phyloP scores from a whole-genome alignment of 2,797 vertebrate genomes.

The Picus viridis region DNA sequence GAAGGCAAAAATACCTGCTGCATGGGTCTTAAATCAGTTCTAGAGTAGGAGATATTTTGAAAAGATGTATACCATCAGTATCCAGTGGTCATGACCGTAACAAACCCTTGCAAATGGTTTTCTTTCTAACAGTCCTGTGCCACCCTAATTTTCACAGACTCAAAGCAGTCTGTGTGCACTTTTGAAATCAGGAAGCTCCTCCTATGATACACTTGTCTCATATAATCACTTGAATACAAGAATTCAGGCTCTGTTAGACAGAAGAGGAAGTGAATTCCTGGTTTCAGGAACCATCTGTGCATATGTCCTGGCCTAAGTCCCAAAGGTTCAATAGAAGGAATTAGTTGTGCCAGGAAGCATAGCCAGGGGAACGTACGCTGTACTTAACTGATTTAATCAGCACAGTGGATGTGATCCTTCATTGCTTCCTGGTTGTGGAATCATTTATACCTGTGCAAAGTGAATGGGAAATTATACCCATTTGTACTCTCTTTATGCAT shows the following conservation, averaged over 20 bases:
- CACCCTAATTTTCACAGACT: background rate
- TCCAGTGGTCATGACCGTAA: background rate
- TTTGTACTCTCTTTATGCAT: constrained; percentile 27
- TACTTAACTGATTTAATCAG: constrained; percentile 36
- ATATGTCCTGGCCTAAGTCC: background rate
- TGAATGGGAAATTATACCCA: constrained; percentile 28
- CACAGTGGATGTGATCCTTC: constrained; percentile 46
- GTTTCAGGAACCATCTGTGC: constrained; percentile 2
- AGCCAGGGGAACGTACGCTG: background rate
- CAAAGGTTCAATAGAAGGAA: constrained; percentile 12
- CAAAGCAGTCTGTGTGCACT: background rate
- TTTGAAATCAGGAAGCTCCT: background rate
- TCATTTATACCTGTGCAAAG: background rate
- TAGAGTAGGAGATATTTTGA: background rate
- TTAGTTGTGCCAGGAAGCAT: constrained; percentile 20
- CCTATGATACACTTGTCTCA: background rate
- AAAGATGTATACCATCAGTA: background rate
- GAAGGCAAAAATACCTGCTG: background rate
- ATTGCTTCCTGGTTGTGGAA: background rate
- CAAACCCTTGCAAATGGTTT: background rate
- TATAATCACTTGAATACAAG: background rate
- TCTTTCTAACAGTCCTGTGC: background rate
- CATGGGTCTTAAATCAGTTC: background rate
- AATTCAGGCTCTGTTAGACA: background rate
- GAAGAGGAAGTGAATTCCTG: background rate